phyloP scores from a whole-genome alignment of 2,888 invertebrate species.

The Capitulum mitella region DNA sequence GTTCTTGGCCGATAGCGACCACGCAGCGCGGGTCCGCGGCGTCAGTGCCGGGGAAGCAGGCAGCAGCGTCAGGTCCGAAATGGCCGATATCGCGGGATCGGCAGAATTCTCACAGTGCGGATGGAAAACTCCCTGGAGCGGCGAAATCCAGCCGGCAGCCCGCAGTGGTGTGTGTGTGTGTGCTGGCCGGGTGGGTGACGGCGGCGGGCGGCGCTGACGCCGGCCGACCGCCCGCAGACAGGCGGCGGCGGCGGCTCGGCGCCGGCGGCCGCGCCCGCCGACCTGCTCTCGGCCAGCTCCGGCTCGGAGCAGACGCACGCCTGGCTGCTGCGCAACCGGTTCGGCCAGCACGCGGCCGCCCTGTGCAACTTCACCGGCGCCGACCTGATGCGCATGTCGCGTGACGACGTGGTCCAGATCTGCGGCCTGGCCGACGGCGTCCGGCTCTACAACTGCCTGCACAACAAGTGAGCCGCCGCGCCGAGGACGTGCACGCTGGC shows the following conservation, averaged over 20 bases:
- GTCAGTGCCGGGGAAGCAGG: too few relatives aligned
- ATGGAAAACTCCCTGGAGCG: too few relatives aligned
- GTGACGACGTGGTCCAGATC: slow-evolving; percentile 88
- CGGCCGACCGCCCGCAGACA: not conserved
- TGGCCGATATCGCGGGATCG: too few relatives aligned
- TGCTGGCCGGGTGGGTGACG: not conserved
- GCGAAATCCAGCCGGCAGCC: too few relatives aligned
- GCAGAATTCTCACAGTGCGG: too few relatives aligned
- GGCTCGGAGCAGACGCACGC: slow-evolving; percentile 56
- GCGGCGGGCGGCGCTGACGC: too few relatives aligned
- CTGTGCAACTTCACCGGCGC: slow-evolving; percentile 81
- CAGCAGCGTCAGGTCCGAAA: too few relatives aligned
- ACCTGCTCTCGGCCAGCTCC: slow-evolving; percentile 30
- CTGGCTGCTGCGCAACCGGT: slow-evolving; percentile 73
- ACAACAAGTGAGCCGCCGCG: slow-evolving; percentile 60
- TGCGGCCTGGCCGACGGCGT: slow-evolving; percentile 92
- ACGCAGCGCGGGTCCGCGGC: too few relatives aligned
- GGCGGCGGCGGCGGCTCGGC: not conserved
- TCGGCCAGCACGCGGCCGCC: slow-evolving; percentile 63
- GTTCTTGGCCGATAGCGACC: too few relatives aligned
- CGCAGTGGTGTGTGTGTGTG: too few relatives aligned
- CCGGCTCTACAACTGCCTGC: slow-evolving; percentile 79
- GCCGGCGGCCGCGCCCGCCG: not conserved
- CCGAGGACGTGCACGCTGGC: not conserved
- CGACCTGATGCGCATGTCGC: slow-evolving; percentile 77